Evolutionary conservation across 1,140 invertebrate species (phyloP).

Genomic region (Chrysopa pallens): DNA sequence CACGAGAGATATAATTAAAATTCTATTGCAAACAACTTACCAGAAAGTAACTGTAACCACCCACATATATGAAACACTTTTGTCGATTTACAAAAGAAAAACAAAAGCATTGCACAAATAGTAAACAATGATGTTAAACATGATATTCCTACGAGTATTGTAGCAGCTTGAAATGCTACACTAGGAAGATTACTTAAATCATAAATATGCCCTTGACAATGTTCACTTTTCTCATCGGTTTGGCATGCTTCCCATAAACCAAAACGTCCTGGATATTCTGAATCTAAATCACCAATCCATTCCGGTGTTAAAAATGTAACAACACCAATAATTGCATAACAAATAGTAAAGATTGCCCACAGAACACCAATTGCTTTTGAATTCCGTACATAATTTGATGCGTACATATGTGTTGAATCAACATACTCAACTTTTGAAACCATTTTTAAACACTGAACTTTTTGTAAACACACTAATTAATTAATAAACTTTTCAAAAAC

Average conservation of each 20-base stretch:
- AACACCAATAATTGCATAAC: conserved; percentile 87
- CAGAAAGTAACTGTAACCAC: conserved; percentile 84
- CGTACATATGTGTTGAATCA: conserved; percentile 73
- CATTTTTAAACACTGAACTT: conserved; percentile 31
- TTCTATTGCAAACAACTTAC: conserved; percentile 27
- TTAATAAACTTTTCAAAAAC: too few species aligned
- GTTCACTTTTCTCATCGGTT: conserved; percentile 44
- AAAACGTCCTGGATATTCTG: conserved; percentile 75
- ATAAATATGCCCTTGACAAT: conserved; percentile 66
- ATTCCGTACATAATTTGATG: conserved; percentile 86
- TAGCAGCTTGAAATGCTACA: conserved; percentile 60
- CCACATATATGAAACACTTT: conserved; percentile 86
- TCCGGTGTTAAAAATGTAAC: conserved; percentile 92
- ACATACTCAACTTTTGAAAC: conserved; percentile 81
- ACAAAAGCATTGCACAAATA: conserved; percentile 75
- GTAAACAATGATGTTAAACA: conserved; percentile 70
- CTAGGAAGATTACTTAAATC: conserved; percentile 69
- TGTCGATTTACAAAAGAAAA: conserved; percentile 86
- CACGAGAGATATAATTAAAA: too few species aligned
- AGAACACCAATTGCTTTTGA: conserved; percentile 90
- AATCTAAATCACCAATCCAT: conserved; percentile 73
- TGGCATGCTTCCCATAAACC: conserved; percentile 80
- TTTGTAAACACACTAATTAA: too few species aligned
- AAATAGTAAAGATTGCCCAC: conserved; percentile 93
- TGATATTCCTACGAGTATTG: conserved; percentile 72